A percentile compares a stretch with the other conserved stretches of the same genome.
phyloP scores from a whole-genome alignment of 30 jellyfish, hydroid and myxozoan species.

The Turritopsis rubra region DNA sequence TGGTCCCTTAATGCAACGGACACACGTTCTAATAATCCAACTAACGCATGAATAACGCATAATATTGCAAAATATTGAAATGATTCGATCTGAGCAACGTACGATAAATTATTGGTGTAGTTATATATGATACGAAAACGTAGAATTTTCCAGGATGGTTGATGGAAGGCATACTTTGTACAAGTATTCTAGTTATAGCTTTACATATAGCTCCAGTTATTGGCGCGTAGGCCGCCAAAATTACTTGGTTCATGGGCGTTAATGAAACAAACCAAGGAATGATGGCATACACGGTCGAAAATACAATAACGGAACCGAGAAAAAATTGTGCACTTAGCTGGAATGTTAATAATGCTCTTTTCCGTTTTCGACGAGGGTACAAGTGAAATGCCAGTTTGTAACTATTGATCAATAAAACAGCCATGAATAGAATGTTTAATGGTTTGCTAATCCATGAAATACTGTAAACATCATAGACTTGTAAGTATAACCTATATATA shows the following conservation, averaged over 20 bases:
- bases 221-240: conserved; percentile 13
- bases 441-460: neutral
- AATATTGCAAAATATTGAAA: neutral
- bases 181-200: neutral
- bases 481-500: conserved; percentile 9
- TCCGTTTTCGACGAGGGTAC: neutral
- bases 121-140: neutral
- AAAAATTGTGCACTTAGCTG: conserved; percentile 15
- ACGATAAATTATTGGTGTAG: conserved; percentile 9
- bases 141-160: conserved; percentile 21
- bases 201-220: conserved; percentile 13
- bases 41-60: conserved; percentile 7
- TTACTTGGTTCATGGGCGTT: conserved; percentile 6
- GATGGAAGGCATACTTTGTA: neutral
- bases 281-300: neutral
- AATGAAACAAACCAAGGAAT: conserved; percentile 20
- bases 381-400: neutral
- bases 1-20: conserved; percentile 20
- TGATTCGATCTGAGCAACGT: conserved; percentile 11
- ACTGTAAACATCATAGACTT: conserved; percentile 8
- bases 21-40: conserved; percentile 17
- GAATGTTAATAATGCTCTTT: neutral
- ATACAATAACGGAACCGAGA: neutral
- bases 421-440: neutral
- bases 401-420: neutral